Evolutionary conservation across 23 tunicate species (phyloP).

Genomic region (Phallusia fumigata): DNA sequence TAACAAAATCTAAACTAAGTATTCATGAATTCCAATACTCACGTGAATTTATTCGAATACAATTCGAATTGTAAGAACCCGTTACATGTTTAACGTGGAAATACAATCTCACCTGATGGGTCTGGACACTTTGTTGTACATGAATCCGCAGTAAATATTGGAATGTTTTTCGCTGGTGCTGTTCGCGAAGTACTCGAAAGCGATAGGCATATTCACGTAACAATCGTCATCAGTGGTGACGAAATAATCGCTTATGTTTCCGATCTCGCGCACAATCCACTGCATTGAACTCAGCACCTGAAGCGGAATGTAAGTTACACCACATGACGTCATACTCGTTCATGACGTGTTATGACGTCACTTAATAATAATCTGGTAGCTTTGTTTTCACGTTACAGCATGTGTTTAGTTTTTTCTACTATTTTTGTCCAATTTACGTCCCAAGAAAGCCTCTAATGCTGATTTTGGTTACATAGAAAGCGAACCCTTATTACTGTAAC

Average conservation of each 20-base stretch:
- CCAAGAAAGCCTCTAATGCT: no score
- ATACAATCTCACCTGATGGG: slow-evolving; percentile 64
- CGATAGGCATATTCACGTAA: slow-evolving; percentile 43
- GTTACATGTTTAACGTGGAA: no score
- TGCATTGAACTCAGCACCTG: slow-evolving; percentile 70
- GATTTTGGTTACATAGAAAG: no score
- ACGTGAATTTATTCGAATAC: no score
- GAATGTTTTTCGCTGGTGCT: slow-evolving; percentile 14
- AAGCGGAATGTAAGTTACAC: neutral
- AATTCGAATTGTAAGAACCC: no score
- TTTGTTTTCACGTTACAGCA: neutral
- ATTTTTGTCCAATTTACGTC: no score
- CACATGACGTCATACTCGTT: neutral
- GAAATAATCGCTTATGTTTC: slow-evolving; percentile 67
- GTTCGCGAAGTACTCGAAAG: slow-evolving; percentile 45
- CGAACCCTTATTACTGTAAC: no score
- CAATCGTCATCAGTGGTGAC: slow-evolving; percentile 91
- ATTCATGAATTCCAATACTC: neutral
- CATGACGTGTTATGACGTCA: neutral
- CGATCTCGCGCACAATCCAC: slow-evolving; percentile 35
- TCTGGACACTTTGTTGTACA: slow-evolving; percentile 26
- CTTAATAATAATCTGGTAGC: neutral
- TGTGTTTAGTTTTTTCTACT: no score
- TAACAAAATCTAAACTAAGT: neutral
- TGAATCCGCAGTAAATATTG: slow-evolving; percentile 71